Evolutionary conservation across 2,888 invertebrate species (phyloP).

Genomic region (Heliconius ismenius): DNA sequence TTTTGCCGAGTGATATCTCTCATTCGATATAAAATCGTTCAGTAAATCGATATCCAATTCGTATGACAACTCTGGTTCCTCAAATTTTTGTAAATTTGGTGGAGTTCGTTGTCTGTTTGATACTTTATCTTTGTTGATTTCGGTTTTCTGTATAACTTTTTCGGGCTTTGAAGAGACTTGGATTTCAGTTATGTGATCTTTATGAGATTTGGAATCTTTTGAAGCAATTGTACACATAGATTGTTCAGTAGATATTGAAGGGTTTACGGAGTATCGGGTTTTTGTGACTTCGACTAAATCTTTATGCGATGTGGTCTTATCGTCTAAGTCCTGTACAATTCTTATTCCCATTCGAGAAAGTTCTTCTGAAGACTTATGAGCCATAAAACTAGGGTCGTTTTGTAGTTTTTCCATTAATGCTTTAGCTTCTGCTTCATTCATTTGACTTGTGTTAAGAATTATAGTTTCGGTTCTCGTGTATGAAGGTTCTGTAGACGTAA

Average conservation of each 20-base stretch:
- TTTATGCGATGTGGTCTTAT: slow-evolving; percentile 60
- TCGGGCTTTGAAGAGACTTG: slow-evolving; percentile 83
- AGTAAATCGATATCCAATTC: slow-evolving; percentile 73
- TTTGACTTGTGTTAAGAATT: slow-evolving; percentile 77
- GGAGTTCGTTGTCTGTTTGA: slow-evolving; percentile 70
- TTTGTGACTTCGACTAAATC: slow-evolving; percentile 69
- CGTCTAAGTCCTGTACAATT: slow-evolving; percentile 72
- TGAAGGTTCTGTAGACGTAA: slow-evolving; percentile 72
- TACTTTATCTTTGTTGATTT: slow-evolving; percentile 63
- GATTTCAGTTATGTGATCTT: slow-evolving; percentile 88
- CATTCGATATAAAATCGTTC: slow-evolving; percentile 77
- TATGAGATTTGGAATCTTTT: slow-evolving; percentile 53
- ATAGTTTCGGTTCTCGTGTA: slow-evolving; percentile 79
- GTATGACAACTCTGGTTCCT: slow-evolving; percentile 68
- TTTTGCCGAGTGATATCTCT: slow-evolving; percentile 71
- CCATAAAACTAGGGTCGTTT: slow-evolving; percentile 76
- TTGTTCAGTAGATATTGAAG: slow-evolving; percentile 69
- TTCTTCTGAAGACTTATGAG: slow-evolving; percentile 73
- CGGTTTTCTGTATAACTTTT: slow-evolving; percentile 59
- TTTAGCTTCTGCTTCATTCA: slow-evolving; percentile 75
- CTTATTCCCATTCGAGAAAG: slow-evolving; percentile 70
- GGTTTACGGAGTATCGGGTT: slow-evolving; percentile 74
- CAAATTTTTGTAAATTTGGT: slow-evolving; percentile 47
- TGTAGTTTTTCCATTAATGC: slow-evolving; percentile 73
- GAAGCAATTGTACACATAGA: slow-evolving; percentile 57